Base-by-base conservation (phyloP, 2,888 invertebrate species). In the Perithous albicinctus region DNA sequence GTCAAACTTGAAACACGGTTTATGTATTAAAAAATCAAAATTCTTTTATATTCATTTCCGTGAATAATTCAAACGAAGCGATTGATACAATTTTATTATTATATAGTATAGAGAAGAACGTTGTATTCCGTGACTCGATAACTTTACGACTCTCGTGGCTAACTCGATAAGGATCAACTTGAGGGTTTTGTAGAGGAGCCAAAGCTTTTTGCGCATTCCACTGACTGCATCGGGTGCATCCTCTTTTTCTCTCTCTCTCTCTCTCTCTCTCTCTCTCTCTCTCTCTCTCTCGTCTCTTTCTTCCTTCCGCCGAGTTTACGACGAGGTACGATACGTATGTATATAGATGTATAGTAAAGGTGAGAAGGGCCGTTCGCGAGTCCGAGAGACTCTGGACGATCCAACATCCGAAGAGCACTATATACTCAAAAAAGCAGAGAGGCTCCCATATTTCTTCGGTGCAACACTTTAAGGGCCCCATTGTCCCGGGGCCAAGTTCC, bases 111-210 rank as follows among this genome's bases (percentile, higher is more conserved):
- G 26, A 29, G 64, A 56, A 54, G 78, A 78, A 46, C 78, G 78
- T 73, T n/a, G n/a, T 74, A 85, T 85, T 84, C 80, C 82, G 74
- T 75, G 84, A 82, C 85, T 82, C 83, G 81, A 84, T 85, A 85
- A 83, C 77, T 83, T 83, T 83, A 83, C 80, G 83, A 83, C 69
- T 29, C 1, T 29, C 1, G 70, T 3, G 72, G 78, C 77, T 84
- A 78, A 76, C 76, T 74, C 80, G 76, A 79, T 83, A 81, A 77
- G 80, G 78, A 80, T 75, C 74, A 72, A n/a, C n/a, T 77, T 81
- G 72, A 77, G 61, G 78, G 63, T n/a, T n/a, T n/a, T n/a, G 59
- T 73, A 70, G 29, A 70, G 66, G 73, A 79, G 73, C 64, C n/a
- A n/a, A 29, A 56, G 29, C 29, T 83, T 81, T 81, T 78, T 75